Conservation (phyloP, 2,797 vertebrate species). For the Merluccius polli region DNA sequence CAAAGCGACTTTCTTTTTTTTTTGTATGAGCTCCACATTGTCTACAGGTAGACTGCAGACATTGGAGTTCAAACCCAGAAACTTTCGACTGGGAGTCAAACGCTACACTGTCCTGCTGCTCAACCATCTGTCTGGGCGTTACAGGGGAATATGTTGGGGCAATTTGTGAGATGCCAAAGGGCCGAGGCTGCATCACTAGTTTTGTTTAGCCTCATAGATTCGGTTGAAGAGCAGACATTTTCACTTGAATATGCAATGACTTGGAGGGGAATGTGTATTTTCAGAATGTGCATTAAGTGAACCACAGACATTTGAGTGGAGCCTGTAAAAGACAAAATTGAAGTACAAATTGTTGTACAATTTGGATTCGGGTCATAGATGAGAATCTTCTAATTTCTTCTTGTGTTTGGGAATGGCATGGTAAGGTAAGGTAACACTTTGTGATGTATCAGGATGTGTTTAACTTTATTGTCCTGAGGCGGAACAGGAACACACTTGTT, state of each 20-base stretch:
- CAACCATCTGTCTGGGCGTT: background rate
- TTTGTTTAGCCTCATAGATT: background rate
- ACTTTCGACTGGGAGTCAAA: background rate
- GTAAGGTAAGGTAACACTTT: background rate
- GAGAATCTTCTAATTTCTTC: background rate
- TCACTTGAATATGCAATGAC: background rate
- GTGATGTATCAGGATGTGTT: background rate
- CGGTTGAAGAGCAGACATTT: background rate
- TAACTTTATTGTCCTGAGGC: background rate
- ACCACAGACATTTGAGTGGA: background rate
- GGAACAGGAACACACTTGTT: background rate
- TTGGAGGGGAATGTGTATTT: background rate
- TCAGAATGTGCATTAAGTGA: too few species aligned
- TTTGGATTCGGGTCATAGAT: background rate
- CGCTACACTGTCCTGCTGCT: background rate
- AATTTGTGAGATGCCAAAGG: background rate
- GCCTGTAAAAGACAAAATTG: background rate
- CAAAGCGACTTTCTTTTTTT: background rate
- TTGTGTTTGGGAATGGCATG: background rate
- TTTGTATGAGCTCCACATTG: background rate
- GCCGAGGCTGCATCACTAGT: background rate
- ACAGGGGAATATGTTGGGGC: background rate
- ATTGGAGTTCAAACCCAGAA: background rate
- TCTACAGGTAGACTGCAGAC: background rate
- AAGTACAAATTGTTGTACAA: background rate